Conservation (phyloP, 2,113 vertebrate species). For the Dicentrarchus labrax region DNA sequence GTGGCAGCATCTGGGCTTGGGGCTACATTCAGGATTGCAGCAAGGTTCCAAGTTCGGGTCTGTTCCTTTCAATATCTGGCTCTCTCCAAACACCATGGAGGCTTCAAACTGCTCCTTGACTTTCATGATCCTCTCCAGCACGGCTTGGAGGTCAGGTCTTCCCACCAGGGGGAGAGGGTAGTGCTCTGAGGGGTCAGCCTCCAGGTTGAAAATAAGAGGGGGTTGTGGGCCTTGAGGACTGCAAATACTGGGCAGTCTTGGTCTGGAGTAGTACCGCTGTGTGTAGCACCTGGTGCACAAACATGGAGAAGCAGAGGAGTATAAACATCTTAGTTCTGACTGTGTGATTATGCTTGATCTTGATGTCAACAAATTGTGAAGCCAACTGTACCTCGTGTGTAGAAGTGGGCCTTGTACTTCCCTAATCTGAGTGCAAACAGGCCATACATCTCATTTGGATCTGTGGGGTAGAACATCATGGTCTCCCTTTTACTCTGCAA, state of each 20-base stretch:
- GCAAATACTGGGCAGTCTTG: slow-evolving; percentile 82
- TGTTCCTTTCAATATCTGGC: slow-evolving; percentile 86
- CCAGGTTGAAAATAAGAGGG: slow-evolving; percentile 93
- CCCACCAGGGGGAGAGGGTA: slow-evolving; percentile 80
- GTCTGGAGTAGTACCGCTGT: slow-evolving; percentile 89
- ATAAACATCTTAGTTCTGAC: neutral
- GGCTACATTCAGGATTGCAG: slow-evolving; percentile 86
- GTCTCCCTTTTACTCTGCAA: slow-evolving; percentile 88
- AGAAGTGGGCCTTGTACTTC: slow-evolving; percentile 95
- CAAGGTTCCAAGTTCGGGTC: slow-evolving; percentile 89
- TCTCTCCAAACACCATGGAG: slow-evolving; percentile 88
- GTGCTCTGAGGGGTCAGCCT: slow-evolving; percentile 91
- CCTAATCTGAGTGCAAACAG: slow-evolving; percentile 90
- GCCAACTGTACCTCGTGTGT: slow-evolving; percentile 87
- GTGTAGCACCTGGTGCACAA: slow-evolving; percentile 84
- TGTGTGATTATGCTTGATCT: neutral
- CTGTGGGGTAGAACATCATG: slow-evolving; percentile 89
- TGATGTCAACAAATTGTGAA: neutral
- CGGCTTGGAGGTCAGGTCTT: slow-evolving; percentile 65
- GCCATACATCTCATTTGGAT: slow-evolving; percentile 81
- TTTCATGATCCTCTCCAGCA: slow-evolving; percentile 81
- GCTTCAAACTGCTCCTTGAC: slow-evolving; percentile 88
- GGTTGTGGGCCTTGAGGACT: slow-evolving; percentile 82
- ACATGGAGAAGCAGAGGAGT: neutral
- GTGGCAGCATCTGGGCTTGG: slow-evolving; percentile 89